These are phyloP conservation scores for Pandion haliaetus DNA, from an alignment of 2,113 vertebrate genomes.

Conservation along the genomic window DNA sequence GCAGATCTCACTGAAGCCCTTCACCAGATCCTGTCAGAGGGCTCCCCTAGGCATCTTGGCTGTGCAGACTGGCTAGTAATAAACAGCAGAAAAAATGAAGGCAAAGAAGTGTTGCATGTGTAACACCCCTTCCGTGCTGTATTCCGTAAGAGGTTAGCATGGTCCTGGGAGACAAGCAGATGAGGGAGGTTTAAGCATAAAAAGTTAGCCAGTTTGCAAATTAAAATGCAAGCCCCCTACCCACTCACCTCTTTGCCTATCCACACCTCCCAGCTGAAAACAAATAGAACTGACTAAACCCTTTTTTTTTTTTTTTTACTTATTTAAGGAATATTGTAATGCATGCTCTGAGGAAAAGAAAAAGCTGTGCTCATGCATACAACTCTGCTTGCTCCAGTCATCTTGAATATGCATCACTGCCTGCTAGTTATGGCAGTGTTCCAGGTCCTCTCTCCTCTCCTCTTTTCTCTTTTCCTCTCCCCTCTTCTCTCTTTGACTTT, in stretches of 20 bases:
- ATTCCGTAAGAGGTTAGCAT: background rate
- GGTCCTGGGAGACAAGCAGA: background rate
- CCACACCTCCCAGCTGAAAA: background rate
- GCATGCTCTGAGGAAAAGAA: background rate
- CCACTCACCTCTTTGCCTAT: background rate
- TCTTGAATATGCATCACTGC: slow-evolving; percentile 3
- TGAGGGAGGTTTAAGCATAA: background rate
- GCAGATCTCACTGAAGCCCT: background rate
- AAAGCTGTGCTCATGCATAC: background rate
- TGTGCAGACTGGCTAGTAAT: background rate
- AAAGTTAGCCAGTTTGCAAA: background rate
- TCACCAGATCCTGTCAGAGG: background rate
- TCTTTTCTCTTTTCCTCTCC: no score
- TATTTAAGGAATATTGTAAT: slow-evolving; percentile 24
- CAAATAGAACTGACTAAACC: background rate
- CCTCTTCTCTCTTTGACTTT: background rate
- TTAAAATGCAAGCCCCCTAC: background rate
- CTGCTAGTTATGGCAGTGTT: background rate
- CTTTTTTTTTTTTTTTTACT: background rate
- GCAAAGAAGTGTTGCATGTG: background rate
- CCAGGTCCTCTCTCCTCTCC: background rate
- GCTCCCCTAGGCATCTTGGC: background rate
- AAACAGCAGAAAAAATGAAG: background rate
- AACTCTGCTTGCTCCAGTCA: background rate
- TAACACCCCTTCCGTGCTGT: background rate